Conservation (phyloP, 2,113 vertebrate genomes). For the Noturus placidus region DNA sequence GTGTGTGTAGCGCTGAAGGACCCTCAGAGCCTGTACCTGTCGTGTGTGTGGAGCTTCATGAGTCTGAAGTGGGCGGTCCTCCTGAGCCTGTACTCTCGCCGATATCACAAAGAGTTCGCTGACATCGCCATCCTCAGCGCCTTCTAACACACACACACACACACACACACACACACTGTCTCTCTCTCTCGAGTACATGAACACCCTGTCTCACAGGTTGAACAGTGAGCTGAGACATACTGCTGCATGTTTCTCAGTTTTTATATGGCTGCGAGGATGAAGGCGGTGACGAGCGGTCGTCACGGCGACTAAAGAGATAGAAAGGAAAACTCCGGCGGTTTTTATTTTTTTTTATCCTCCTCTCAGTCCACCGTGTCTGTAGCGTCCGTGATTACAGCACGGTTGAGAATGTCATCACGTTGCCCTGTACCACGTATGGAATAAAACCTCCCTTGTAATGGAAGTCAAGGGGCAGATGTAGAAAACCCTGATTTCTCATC, state of each 20-base stretch:
- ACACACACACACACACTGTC: neutral
- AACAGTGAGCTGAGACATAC: neutral
- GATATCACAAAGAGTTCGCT: conserved; percentile 86
- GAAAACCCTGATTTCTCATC: neutral
- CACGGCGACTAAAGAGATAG: neutral
- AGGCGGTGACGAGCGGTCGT: neutral
- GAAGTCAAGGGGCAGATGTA: neutral
- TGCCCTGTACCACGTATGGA: neutral
- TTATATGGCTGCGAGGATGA: neutral
- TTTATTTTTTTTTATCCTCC: neutral
- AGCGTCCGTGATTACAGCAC: neutral
- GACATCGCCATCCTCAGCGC: conserved; percentile 94
- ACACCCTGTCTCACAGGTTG: neutral
- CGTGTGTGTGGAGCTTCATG: conserved; percentile 89
- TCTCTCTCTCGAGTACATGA: too few species aligned
- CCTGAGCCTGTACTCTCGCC: conserved; percentile 76
- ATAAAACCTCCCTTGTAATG: neutral
- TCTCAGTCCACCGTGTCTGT: neutral
- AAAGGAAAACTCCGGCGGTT: neutral
- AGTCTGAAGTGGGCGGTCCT: conserved; percentile 87
- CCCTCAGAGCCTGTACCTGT: conserved; percentile 84
- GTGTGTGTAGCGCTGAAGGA: conserved; percentile 76
- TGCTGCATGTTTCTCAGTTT: neutral
- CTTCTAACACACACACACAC: conserved; percentile 63
- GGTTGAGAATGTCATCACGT: neutral